Base-by-base conservation (phyloP, 2,797 vertebrate species). In the Anolis apletophallus region DNA sequence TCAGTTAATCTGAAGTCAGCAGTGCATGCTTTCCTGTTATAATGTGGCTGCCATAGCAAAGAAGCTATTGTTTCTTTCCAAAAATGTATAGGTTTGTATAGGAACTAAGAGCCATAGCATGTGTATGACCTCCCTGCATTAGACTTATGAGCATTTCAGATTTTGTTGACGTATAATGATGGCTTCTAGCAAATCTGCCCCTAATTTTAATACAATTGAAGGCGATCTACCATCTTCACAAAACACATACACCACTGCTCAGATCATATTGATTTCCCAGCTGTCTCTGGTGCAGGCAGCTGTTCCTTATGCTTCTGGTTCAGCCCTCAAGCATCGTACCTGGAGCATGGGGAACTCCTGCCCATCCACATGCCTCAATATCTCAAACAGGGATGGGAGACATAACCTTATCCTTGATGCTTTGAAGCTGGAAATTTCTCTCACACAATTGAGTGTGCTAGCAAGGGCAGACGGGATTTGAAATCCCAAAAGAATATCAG, bases 1-100 rank as follows among this genome's bases (percentile, higher is more conserved):
- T 93, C 94, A 72, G 84, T 29, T 76, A 21, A 54, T 12, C 85
- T 84, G 75, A 81, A 32, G 74, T 21, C 84, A 67, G 14, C 75
- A 78, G 46, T 68, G 34, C 17, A 2, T 83, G 5, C 36, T n/a
- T 86, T 87, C n/a, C 3, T 85, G 2, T 82, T 34, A 80, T 84
- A 13, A 32, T 61, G 36, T 40, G 11, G 5, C 13, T 23, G 32
- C 40, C 76, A 3, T 86, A 75, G 54, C 52, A 78, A 90, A 68
- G 75, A 64, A 0, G 17, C 68, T 19, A 9, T 71, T 59, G 59
- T 74, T 79, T 36, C 4, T 36, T 1, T 83, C 55, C 32, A 2
- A 5, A 14, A 57, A 29, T n/a, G 11, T 1, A 8, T 32, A 26
- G 32, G 12, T 26, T 32, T 23, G 54, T 14, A 55, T 50, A n/a